Conservation (phyloP, 2,113 vertebrate genomes). For the Lichenostomus cassidix region DNA sequence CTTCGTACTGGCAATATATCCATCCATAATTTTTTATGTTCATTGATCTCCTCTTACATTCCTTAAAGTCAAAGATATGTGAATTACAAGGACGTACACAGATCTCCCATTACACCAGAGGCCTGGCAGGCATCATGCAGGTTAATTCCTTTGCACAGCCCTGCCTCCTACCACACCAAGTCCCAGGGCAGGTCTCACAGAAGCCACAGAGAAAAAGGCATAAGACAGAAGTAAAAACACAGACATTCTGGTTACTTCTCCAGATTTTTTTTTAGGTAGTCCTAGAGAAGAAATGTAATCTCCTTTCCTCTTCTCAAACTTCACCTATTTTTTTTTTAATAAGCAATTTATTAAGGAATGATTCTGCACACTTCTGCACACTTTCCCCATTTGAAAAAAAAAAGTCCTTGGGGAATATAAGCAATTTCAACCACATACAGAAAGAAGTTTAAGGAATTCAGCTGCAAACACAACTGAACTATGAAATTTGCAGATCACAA, state of each 20-base stretch:
- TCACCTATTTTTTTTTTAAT: not conserved
- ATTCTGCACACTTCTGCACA: not conserved
- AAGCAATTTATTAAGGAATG: constrained; percentile 29
- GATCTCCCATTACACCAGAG: not conserved
- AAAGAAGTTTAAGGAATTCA: not conserved
- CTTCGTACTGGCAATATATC: not conserved
- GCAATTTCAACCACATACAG: not conserved
- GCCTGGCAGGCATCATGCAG: not conserved
- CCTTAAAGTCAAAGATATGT: not conserved
- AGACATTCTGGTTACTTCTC: not conserved
- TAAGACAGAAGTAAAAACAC: not conserved
- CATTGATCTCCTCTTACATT: not conserved
- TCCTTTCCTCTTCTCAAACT: not conserved
- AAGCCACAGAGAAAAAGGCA: not conserved
- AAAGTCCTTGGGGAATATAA: not conserved
- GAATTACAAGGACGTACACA: not conserved
- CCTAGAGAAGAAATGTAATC: not conserved
- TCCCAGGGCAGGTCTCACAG: not conserved
- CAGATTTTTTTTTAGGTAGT: not conserved
- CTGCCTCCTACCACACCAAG: not conserved
- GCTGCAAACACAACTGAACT: not conserved
- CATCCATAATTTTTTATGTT: not conserved
- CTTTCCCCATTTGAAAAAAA: not conserved
- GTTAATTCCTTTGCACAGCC: not conserved
- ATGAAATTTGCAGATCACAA: not conserved